Conservation (phyloP, 1,140 invertebrate species). For the Drosophila pectinifera region DNA sequence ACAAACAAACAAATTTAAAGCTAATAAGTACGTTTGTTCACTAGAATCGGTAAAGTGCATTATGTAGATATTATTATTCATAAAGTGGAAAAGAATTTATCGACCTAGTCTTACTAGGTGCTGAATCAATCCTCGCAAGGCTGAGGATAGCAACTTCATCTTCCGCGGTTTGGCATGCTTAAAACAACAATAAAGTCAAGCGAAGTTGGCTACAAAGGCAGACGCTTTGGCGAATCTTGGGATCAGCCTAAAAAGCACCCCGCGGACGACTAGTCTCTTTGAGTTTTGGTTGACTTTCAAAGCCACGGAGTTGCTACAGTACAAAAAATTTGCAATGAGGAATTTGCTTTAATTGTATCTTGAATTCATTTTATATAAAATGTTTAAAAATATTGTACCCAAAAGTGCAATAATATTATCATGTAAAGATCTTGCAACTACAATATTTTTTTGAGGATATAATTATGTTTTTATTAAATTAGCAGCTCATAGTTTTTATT, state of each 20-base stretch:
- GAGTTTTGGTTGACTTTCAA: conserved; percentile 64
- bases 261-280: conserved; percentile 44
- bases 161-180: conserved; percentile 50
- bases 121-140: conserved; percentile 6
- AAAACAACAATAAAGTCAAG: conserved; percentile 70
- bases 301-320: background rate
- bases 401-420: background rate
- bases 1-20: too few relatives aligned
- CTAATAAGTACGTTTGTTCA: too few relatives aligned
- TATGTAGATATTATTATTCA: too few relatives aligned
- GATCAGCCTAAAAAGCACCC: background rate
- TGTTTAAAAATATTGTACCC: too few relatives aligned
- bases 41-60: too few relatives aligned
- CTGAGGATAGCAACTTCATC: conserved; percentile 10
- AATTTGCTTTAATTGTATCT: background rate
- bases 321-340: background rate
- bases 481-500: background rate
- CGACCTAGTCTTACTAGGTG: background rate
- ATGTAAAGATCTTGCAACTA: too few relatives aligned
- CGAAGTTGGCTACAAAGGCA: conserved; percentile 56
- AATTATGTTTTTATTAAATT: background rate
- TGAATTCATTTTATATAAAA: background rate
- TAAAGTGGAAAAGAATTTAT: background rate
- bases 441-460: too few relatives aligned
- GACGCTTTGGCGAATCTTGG: conserved; percentile 25